A percentile compares a stretch with the other conserved stretches of the same genome.
These are phyloP conservation scores for Bubo bubo DNA, from an alignment of 2,113 vertebrate genomes.

Conservation along the genomic window DNA sequence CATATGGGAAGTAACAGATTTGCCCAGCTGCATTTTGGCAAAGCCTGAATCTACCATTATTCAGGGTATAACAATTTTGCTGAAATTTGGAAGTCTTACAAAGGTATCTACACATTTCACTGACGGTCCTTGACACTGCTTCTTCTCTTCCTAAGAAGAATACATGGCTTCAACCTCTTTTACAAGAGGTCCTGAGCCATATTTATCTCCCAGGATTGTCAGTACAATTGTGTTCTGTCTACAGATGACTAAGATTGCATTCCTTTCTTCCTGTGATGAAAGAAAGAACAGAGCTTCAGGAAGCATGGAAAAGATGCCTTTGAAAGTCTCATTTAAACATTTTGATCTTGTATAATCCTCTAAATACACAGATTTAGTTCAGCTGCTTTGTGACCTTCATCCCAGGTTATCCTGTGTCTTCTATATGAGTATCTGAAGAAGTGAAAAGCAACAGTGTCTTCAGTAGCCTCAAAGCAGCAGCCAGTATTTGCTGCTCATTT, in stretches of 20 bases:
- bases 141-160: slow-evolving; percentile 24
- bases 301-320: neutral
- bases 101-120: slow-evolving; percentile 39
- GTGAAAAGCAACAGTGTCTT: neutral
- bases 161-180: neutral
- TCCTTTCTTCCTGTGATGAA: neutral
- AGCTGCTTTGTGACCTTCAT: neutral
- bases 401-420: neutral
- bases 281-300: neutral
- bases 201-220: slow-evolving; percentile 1
- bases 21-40: slow-evolving; percentile 68
- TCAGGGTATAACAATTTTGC: slow-evolving; percentile 41
- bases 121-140: slow-evolving; percentile 22
- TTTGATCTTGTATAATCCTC: neutral
- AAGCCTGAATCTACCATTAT: slow-evolving; percentile 52
- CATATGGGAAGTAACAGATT: slow-evolving; percentile 72
- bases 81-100: slow-evolving; percentile 66
- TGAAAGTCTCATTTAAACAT: neutral
- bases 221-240: neutral
- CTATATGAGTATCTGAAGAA: neutral
- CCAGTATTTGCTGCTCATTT: neutral
- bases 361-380: neutral
- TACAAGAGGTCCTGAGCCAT: neutral
- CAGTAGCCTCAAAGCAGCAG: neutral
- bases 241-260: neutral